Base-by-base conservation (phyloP, 2,113 vertebrate species). In the Nematolebias whitei region DNA sequence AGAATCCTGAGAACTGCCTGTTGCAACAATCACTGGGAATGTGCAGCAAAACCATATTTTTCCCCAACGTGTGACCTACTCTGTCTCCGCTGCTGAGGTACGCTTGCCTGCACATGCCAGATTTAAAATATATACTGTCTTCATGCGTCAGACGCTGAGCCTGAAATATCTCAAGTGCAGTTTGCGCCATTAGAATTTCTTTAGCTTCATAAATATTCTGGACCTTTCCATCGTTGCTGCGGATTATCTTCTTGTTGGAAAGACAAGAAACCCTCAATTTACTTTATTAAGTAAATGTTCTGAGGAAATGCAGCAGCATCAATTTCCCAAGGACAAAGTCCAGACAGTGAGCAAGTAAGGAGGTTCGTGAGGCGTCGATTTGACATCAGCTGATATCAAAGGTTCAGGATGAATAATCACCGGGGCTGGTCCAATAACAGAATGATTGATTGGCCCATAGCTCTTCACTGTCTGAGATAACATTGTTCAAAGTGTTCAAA, bases 401-500 rank as follows among this genome's bases (percentile, higher is more conserved):
- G 86, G 82, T 82, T 61, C 63, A 19, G 68, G 64, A 86, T 91
- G 88, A 90, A 78, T 88, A 86, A 90, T 89, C 60, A 87, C 86
- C 70, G 2, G 29, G 47, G 56, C 74, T 70, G 78, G 38, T 60
- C 74, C 85, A 90, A 88, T 89, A 88, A 86, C 87, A 87, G 39
- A 80, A 86, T 90, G 90, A 91, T 89, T 85, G 87, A 91, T 90
- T 84, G 68, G 76, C 58, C 54, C 76, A 63, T 44, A 83, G 63
- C 63, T 74, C 22, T 71, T 50, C 64, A 80, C 80, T 77, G 87
- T 89, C 88, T 91, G 84, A 84, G 88, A 91, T 88, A 91, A 91
- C 87, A 91, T 63, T 77, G 86, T 88, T 90, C 84, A 91, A 88
- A 89, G 88, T 86, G 79, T 74, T 76, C 71, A 65, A 88, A 84